Evolutionary conservation across 2,888 invertebrate species (phyloP).

Genomic region (Melolontha melolontha): DNA sequence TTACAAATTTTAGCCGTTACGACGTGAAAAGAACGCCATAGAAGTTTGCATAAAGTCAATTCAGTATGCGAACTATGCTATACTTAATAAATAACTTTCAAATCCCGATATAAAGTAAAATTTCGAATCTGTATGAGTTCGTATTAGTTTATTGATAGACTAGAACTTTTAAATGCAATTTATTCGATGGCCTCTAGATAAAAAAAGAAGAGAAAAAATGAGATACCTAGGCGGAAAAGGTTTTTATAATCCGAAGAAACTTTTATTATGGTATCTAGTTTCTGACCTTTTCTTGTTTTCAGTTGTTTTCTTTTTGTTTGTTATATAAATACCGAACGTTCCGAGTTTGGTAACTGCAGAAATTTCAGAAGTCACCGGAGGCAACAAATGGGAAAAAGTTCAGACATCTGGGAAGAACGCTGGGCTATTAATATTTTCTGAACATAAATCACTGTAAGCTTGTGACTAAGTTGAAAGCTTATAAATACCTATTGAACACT

Average conservation of each 20-base stretch:
- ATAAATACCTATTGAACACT: constrained; percentile 14
- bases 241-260: constrained; percentile 33
- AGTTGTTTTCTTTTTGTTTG: constrained; percentile 27
- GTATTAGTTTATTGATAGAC: no score
- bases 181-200: no score
- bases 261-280: constrained; percentile 31
- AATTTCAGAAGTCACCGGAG: constrained; percentile 25
- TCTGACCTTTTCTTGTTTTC: constrained; percentile 16
- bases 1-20: no score
- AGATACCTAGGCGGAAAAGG: constrained; percentile 12
- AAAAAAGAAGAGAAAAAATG: not conserved
- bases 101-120: no score
- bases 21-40: no score
- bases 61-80: no score
- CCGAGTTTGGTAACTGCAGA: constrained; percentile 5
- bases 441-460: constrained; percentile 30
- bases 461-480: constrained; percentile 2
- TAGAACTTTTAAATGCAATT: no score
- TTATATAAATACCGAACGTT: constrained; percentile 28
- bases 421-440: constrained; percentile 27
- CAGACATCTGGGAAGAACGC: constrained; percentile 27
- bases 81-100: no score
- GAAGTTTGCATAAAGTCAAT: no score
- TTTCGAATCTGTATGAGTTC: no score
- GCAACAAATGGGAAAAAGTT: constrained; percentile 34